A percentile compares a stretch with the other conserved stretches of the same genome.
These are phyloP conservation scores for Artibeus lituratus DNA, from an alignment of 2,797 vertebrate species.

Conservation along the genomic window DNA sequence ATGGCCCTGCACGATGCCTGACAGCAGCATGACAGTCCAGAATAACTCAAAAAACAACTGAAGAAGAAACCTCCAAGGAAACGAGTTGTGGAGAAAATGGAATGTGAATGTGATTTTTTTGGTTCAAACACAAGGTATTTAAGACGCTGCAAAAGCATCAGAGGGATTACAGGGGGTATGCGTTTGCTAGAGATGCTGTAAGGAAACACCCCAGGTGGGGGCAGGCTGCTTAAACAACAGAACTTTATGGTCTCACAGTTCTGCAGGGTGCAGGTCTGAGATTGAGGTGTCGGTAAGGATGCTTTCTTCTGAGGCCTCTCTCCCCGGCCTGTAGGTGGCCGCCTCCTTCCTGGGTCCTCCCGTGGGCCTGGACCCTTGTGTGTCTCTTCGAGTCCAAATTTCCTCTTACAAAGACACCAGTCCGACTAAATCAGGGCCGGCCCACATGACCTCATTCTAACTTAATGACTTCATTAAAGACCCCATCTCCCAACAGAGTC, in stretches of 20 bases:
- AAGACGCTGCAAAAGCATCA: not conserved
- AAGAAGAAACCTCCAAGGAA: not conserved
- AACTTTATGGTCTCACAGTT: not conserved
- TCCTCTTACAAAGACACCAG: not conserved
- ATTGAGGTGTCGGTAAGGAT: not conserved
- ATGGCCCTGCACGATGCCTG: not conserved
- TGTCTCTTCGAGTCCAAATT: not conserved
- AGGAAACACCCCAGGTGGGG: not conserved
- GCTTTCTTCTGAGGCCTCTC: not conserved
- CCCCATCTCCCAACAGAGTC: not conserved
- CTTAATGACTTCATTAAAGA: not conserved
- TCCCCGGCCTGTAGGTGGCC: not conserved
- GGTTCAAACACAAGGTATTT: not conserved
- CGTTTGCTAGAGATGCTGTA: not conserved
- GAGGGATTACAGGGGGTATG: not conserved
- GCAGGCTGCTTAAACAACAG: not conserved
- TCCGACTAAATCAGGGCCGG: not conserved
- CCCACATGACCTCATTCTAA: not conserved
- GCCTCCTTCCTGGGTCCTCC: not conserved
- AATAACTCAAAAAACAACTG: not conserved
- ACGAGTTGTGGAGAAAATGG: not conserved
- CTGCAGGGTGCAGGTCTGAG: not conserved
- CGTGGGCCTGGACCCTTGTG: fast-evolving
- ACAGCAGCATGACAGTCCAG: not conserved
- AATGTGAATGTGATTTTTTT: not conserved